Conservation (phyloP, 2,797 vertebrate genomes). For the Cheirogaleus major region DNA sequence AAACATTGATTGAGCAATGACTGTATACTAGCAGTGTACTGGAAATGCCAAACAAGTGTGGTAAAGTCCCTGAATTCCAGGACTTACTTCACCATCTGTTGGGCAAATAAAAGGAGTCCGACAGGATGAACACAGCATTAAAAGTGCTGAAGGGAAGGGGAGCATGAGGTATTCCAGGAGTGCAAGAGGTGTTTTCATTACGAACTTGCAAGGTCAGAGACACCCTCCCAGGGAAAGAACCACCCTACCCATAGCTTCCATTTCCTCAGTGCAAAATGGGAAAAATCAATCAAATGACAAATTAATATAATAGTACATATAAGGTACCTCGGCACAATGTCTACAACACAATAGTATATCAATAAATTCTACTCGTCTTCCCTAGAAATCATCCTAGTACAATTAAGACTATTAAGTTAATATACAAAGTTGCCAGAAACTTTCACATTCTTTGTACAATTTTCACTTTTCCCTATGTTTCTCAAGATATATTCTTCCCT, state of each 20-base stretch:
- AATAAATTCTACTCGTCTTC: neutral
- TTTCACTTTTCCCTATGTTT: neutral
- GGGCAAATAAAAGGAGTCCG: neutral
- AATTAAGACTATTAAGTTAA: neutral
- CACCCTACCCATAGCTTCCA: neutral
- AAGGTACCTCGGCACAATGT: neutral
- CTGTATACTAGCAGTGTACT: neutral
- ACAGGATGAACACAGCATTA: neutral
- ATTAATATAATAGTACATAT: neutral
- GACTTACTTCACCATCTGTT: neutral
- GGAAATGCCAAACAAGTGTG: neutral
- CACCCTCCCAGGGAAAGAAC: neutral
- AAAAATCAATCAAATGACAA: neutral
- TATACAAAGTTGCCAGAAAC: neutral
- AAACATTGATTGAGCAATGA: neutral
- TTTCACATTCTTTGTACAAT: neutral
- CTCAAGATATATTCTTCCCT: neutral
- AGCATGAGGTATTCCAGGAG: neutral
- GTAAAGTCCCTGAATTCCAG: slow-evolving; percentile 3
- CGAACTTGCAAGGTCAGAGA: neutral
- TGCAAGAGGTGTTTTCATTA: neutral
- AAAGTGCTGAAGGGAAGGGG: neutral
- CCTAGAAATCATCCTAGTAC: neutral
- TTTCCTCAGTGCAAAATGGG: neutral
- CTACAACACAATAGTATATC: neutral